A percentile compares a stretch with the other conserved stretches of the same genome.
These are phyloP conservation scores for Neoniphon sammara DNA, from an alignment of 2,797 vertebrate genomes.

Conservation along the genomic window DNA sequence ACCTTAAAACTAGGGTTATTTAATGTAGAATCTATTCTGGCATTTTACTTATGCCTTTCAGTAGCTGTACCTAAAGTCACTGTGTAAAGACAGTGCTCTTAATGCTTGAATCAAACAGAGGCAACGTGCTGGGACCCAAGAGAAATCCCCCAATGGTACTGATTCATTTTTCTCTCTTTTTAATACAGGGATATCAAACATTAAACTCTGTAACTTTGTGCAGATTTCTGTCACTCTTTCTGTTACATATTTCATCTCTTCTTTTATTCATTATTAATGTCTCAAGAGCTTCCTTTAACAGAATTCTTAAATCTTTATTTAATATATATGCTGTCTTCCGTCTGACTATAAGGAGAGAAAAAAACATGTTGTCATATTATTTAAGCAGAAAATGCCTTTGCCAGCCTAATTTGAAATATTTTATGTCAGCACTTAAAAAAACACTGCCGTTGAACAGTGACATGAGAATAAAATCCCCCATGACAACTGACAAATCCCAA, in stretches of 20 bases:
- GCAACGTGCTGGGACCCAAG: conserved; percentile 12
- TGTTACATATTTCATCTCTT: conserved; percentile 52
- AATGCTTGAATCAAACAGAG: conserved; percentile 43
- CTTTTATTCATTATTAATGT: conserved; percentile 66
- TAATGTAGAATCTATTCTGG: not conserved
- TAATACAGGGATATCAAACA: conserved; percentile 60
- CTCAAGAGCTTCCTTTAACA: conserved; percentile 57
- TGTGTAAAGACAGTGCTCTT: conserved; percentile 21
- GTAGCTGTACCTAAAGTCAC: conserved; percentile 22
- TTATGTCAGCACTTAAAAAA: conserved; percentile 55
- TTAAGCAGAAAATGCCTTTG: conserved; percentile 50
- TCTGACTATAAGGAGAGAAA: conserved; percentile 27
- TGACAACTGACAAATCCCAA: conserved; percentile 48
- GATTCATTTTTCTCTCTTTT: conserved; percentile 46
- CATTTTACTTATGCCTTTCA: conserved; percentile 5
- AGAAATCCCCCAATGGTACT: conserved; percentile 18
- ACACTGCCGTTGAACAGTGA: conserved; percentile 23
- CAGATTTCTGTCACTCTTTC: conserved; percentile 44
- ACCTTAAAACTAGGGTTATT: not conserved
- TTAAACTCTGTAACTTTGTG: conserved; percentile 54
- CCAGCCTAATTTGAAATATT: conserved; percentile 53
- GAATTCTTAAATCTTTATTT: conserved; percentile 51
- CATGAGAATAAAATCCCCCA: conserved; percentile 52
- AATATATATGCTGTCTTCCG: conserved; percentile 52
- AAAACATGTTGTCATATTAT: conserved; percentile 47